A percentile compares a stretch with the other conserved stretches of the same genome.
Evolutionary conservation across 2,797 vertebrate genomes (phyloP).

Genomic region (Enteromius fasciolatus): DNA sequence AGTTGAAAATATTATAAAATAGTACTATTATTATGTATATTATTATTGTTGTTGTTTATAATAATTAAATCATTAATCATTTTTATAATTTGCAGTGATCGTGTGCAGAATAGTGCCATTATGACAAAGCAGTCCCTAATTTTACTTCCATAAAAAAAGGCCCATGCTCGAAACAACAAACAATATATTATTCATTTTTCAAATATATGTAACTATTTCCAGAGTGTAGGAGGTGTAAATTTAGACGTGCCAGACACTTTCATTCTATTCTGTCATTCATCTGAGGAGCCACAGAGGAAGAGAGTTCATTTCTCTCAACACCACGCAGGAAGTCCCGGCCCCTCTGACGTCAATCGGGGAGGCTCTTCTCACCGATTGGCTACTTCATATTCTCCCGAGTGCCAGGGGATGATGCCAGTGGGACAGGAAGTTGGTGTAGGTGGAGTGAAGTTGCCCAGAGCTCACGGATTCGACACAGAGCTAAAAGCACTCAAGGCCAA

Average conservation of each 20-base stretch:
- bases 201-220: conserved; percentile 20
- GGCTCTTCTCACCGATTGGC: conserved; percentile 58
- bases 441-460: conserved; percentile 59
- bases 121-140: neutral
- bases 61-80: neutral
- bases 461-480: neutral
- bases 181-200: neutral
- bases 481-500: conserved; percentile 76
- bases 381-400: conserved; percentile 65
- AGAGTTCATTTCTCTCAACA: conserved; percentile 61
- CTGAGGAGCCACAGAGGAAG: conserved; percentile 66
- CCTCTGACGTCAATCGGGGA: conserved; percentile 76
- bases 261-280: conserved; percentile 13
- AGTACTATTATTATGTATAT: neutral
- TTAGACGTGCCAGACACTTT: conserved; percentile 7
- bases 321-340: conserved; percentile 64
- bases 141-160: neutral
- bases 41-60: neutral
- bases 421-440: conserved; percentile 75
- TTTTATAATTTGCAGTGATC: neutral
- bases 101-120: neutral
- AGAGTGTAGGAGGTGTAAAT: conserved; percentile 14
- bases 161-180: neutral
- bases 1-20: neutral
- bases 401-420: conserved; percentile 71